Base-by-base conservation (phyloP, 2,888 invertebrate genomes). In the Escarpia spicata region DNA sequence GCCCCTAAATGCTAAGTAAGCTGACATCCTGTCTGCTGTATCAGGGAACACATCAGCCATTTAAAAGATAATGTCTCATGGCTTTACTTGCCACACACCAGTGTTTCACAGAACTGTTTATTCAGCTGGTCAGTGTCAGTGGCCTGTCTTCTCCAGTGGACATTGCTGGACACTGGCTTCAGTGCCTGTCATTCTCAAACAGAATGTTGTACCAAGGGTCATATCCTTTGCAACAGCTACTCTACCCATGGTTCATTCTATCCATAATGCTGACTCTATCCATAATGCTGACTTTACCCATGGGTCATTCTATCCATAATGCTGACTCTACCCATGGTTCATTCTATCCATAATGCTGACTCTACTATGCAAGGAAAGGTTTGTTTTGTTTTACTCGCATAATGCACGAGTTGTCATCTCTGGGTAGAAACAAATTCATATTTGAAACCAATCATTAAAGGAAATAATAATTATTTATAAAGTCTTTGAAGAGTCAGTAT, bases 1-100 rank as follows among this genome's bases (percentile, higher is more conserved):
- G 75, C 75, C 75, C 75, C 75, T 75, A 75, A 75, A 75, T 75
- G 75, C 75, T 75, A 75, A 26, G 75, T 75, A 75, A 19, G n/a
- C 75, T n/a, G n/a, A 75, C 75, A 75, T 75, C 75, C 75, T 75
- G 75, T 26, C 75, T 26, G n/a, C 75, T 19, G 26, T 75, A 75
- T 75, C 75, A 75, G 75, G n/a, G 26, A 75, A 75, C n/a, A n/a
- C 26, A 52, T 52, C 12, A 6, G 75, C 75, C 75, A 75, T 52
- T 52, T 75, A 75, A 75, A 75, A 75, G 75, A 75, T 75, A 75
- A 52, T 12, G 75, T 75, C 75, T 26, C 6, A 26, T 75, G n/a
- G 75, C 26, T 75, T 26, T 6, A 75, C 12, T 52, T 52, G 52
- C 15, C 52, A 52, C 52, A 9, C 52, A 52, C 75, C 2, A n/a